phyloP scores from a whole-genome alignment of 2,113 vertebrate species.

The Noturus placidus region DNA sequence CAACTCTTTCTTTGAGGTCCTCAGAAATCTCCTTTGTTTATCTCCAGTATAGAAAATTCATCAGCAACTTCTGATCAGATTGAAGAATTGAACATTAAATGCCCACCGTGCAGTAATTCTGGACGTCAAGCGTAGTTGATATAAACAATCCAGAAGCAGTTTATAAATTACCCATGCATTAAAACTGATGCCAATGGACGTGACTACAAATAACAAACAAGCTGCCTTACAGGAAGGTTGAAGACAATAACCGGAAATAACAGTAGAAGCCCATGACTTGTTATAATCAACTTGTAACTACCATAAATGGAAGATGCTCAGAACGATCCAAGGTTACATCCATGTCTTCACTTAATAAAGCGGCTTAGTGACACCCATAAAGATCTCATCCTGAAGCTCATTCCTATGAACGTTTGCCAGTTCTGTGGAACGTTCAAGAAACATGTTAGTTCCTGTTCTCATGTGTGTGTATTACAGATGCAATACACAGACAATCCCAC shows the following conservation, averaged over 20 bases:
- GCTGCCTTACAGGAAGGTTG: background rate
- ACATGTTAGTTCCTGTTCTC: too few relatives aligned
- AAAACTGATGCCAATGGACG: background rate
- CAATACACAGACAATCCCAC: too few relatives aligned
- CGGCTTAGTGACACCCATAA: background rate
- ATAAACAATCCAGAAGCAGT: background rate
- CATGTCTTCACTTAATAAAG: background rate
- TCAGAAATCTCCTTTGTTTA: too few relatives aligned
- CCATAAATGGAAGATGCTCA: background rate
- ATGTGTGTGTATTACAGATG: too few relatives aligned
- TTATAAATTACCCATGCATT: background rate
- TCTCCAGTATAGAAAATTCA: background rate
- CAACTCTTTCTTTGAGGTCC: too few relatives aligned
- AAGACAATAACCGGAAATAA: background rate
- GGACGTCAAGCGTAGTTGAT: background rate
- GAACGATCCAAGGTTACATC: background rate
- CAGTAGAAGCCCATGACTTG: background rate
- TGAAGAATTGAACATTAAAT: background rate
- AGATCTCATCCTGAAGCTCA: background rate
- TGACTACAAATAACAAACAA: background rate
- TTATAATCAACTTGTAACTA: background rate
- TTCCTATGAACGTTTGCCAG: background rate
- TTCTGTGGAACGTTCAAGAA: too few relatives aligned
- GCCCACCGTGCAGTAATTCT: background rate
- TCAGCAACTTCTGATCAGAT: background rate